Evolutionary conservation across 2,888 invertebrate species (phyloP), one percentile per base, ranked within the genome.

Genomic region (Deilephila porcellus): DNA sequence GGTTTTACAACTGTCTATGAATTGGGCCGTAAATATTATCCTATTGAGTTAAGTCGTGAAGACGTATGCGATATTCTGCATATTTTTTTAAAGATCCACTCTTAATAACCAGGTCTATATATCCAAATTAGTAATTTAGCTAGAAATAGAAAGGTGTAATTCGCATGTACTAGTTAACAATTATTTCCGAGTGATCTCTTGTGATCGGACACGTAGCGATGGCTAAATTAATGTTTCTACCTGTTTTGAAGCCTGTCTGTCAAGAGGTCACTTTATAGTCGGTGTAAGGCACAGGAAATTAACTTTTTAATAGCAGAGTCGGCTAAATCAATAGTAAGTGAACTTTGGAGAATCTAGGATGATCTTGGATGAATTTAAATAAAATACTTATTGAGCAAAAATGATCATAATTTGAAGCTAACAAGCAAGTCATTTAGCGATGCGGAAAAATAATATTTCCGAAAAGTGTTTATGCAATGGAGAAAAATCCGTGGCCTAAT

Each of bases 191-290:
- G 73, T 72, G 67, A 73, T 74, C 75, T 77, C 75, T 76, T 78
- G 73, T 75, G 77, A 76, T 77, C 75, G 74, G 67, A 73, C 72
- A 78, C 76, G 76, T 83, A 81, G 81, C 84, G 83, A 85, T 85
- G 80, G 82, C 79, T 84, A 83, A 84, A 86, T 86, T 85, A 82
- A 85, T 83, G 82, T 85, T 82, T 85, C 86, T 85, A 81, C 85
- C 71, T 82, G 80, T 85, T 86, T 85, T 83, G 86, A 80, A 86
- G 86, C 86, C 82, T 77, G 81, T 77, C 85, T 81, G 79, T 85
- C 85, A 81, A 81, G 82, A 80, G 81, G 83, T 84, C 83, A 81
- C 75, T 76, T 60, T 75, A 62, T 37, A 17, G 64, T 0, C 14
- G 74, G 77, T 74, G 8, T 64, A 80, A 82, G 77, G 45, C 71